These are phyloP conservation scores for Chalcis sispes DNA, from an alignment of 2,888 invertebrate species.

Conservation along the genomic window DNA sequence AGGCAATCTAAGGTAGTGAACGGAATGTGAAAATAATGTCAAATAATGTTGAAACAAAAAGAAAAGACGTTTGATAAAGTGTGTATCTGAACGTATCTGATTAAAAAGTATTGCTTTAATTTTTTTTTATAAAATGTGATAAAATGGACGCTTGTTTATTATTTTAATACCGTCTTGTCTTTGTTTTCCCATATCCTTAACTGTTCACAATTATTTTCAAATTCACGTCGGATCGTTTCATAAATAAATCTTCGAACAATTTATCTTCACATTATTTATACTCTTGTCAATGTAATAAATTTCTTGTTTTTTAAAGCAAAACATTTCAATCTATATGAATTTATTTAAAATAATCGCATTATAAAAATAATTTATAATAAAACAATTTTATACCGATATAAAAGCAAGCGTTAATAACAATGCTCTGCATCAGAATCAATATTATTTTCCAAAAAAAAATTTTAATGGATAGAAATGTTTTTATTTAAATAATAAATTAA, in stretches of 20 bases:
- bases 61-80: conserved; percentile 48
- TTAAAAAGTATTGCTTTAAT: conserved; percentile 72
- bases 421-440: too few species aligned
- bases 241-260: conserved; percentile 1
- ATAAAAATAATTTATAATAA: not conserved
- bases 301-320: not conserved
- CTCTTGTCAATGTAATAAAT: conserved; percentile 8
- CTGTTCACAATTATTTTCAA: not conserved
- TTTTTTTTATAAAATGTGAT: conserved; percentile 66
- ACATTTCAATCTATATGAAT: not conserved
- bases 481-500: too few species aligned
- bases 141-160: conserved; percentile 14
- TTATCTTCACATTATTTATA: conserved; percentile 25
- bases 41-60: conserved; percentile 42
- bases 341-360: not conserved
- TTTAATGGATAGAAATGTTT: too few species aligned
- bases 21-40: conserved; percentile 49
- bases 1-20: conserved; percentile 54
- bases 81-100: conserved; percentile 68
- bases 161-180: conserved; percentile 11
- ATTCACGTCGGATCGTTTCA: not conserved
- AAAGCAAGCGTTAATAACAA: too few species aligned
- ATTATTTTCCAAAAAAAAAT: too few species aligned
- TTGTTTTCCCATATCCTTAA: conserved; percentile 7
- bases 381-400: too few species aligned